Base-by-base conservation (phyloP, 2,888 invertebrate species). In the Pyrocoelia pectoralis region DNA sequence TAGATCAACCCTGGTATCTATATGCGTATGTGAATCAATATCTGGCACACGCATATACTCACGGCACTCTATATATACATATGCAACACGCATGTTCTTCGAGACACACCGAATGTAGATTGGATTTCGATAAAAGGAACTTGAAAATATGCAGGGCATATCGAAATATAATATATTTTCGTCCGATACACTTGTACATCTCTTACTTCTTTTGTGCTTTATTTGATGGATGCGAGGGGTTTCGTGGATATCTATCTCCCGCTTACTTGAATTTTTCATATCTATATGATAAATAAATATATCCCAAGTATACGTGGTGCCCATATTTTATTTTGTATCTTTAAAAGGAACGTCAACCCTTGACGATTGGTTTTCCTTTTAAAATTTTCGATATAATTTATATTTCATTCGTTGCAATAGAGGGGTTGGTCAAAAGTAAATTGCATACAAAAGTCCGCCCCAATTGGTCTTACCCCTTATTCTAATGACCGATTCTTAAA, bases 1-100 rank as follows among this genome's bases (percentile, higher is more conserved):
- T 73, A 73, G 73, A 74, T 72, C 73, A 73, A 70, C 71, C 72
- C 73, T 65, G 71, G 68, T 69, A 69, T 69, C 70, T 70, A 67
- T 72, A 71, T 72, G 73, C 72, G 71, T 74, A 70, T 74, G 73
- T 72, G 73, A 75, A 75, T 74, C 74, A 74, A 74, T 75, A 74
- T 73, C 73, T 72, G 69, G 70, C 72, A 74, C 72, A 74, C 72
- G 71, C 73, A 71, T 71, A 69, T 58, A 64, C 66, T 59, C 66
- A 53, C 65, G 52, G 58, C 58, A 65, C 61, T 24, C 24, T 55
- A 61, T 65, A 68, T 64, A 68, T 68, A 69, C 68, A 70, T 70
- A 72, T 73, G 71, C 72, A 71, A 68, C 73, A 74, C 74, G 74
- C 74, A 74, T 74, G 74, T 74, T 71, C 72, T 70, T 65, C 64